Evolutionary conservation across 2,888 invertebrate genomes (phyloP), one percentile per base, ranked within the genome.

Genomic region (Coelopa pilipes): DNA sequence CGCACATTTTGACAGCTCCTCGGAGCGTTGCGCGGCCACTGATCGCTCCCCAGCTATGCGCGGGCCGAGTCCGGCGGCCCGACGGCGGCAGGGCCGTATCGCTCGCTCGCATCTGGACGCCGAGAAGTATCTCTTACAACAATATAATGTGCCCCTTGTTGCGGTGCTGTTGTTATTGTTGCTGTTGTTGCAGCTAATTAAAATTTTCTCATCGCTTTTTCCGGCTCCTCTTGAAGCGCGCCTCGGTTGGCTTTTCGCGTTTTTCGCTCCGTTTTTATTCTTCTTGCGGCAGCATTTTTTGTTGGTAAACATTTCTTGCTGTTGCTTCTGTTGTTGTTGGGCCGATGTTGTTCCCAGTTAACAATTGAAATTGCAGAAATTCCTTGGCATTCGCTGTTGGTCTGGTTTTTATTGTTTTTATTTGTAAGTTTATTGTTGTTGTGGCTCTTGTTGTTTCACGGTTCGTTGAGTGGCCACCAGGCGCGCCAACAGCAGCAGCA

Each of bases 1-100:
- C 76, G 73, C 76, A 76, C 81, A 78, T 81, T 82, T 82, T 80
- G 81, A 80, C 62, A 62, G 50, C n/a, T 70, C 62, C 21, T 70
- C 34, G 60, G 7, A 59, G 45, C 34, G 34, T 34, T 34, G 34
- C 34, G 34, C 34, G 34, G 34, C 34, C 34, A 7, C 34, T 7
- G 21, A 34, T 34, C 34, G 34, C 34, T 34, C 34, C 34, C 34
- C 34, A 7, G 34, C 34, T 7, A 34, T 34, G 34, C 34, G 2
- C 34, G 34, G 34, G 34, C 34, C 34, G 34, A 7, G 34, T 34
- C 34, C 34, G 4, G 2, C 34, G 34, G 34, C 34, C 34, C 34
- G 7, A 2, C 34, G 34, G 34, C n/a, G n/a, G n/a, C n/a, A n/a
- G n/a, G n/a, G 34, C 4, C 34, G 4, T 34, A 34, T 34, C 34